Evolutionary conservation across 1,140 invertebrate species (phyloP).

Genomic region (Nixonia krombeini): DNA sequence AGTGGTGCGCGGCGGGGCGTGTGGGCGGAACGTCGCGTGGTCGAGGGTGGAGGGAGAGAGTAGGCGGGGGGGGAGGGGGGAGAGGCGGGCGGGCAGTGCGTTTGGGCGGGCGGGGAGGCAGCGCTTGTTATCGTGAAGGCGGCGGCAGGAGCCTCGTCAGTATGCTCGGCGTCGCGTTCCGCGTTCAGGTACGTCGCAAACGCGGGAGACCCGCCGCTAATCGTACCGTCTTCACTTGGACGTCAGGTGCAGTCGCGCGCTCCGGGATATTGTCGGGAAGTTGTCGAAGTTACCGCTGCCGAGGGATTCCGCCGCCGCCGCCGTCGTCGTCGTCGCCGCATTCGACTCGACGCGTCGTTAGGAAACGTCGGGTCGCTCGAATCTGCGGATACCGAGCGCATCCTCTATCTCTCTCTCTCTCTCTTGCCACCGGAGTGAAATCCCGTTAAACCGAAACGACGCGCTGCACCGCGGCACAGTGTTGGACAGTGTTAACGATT

Average conservation of each 20-base stretch:
- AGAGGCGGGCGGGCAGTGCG: background rate
- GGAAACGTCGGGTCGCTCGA: too few relatives aligned
- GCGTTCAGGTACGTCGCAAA: slow-evolving; percentile 54
- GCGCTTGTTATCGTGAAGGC: slow-evolving; percentile 34
- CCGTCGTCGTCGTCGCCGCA: background rate
- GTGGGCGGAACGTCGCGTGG: slow-evolving; percentile 17
- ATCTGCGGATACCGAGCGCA: too few relatives aligned
- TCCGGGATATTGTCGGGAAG: background rate
- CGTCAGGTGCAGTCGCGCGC: background rate
- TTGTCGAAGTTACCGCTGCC: too few relatives aligned
- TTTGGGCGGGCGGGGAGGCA: background rate
- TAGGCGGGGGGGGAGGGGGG: slow-evolving; percentile 1
- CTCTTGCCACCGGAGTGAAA: too few relatives aligned
- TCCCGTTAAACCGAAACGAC: background rate
- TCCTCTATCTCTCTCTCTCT: too few relatives aligned
- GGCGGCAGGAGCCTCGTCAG: slow-evolving; percentile 34
- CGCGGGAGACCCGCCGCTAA: too few relatives aligned
- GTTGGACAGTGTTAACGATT: background rate
- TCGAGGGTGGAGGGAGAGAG: too few relatives aligned
- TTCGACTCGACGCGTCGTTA: background rate
- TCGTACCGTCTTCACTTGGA: too few relatives aligned
- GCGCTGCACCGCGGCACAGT: background rate
- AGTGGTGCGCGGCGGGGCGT: background rate
- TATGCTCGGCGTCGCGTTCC: slow-evolving; percentile 47
- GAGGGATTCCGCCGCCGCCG: background rate